Evolutionary conservation across 2,797 vertebrate genomes (phyloP), one percentile per base, ranked within the genome.

Genomic region (Erethizon dorsatum): DNA sequence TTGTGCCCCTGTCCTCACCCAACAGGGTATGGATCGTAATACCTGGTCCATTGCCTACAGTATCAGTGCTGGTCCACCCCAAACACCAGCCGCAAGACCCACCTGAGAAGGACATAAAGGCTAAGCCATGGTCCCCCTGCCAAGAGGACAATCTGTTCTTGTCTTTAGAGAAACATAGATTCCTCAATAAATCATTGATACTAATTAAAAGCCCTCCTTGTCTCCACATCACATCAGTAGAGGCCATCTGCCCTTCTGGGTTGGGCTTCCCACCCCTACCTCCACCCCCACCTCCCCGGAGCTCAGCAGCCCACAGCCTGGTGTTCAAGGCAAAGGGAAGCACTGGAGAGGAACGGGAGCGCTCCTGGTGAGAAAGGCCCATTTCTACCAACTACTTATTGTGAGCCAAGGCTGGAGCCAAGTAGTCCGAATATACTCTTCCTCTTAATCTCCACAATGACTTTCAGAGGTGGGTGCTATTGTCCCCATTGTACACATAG

Each of bases 81-180:
- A 56, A 83, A 82, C 14, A 93, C 28, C 9, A 1, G 61, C 13
- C n/a, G 17, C 4, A 20, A 61, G 82, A 96, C 94, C 97, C 75
- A 59, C 50, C 91, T 97, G 86, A 77, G 90, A 96, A 73, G 93
- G 31, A 95, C 96, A 96, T 86, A 97, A 93, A 86, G 96, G 90
- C 94, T 95, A 95, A 97, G 91, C 95, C 5, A 0, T 0, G 75
- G 45, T 84, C 79, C 45, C 2, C 94, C 97, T 83, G 79, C 84
- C 95, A 94, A 98, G 97, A 96, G 88, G 67, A 97, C 84, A 79
- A 6, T 79, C 75, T 67, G 94, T 95, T 96, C 96, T 96, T 69
- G 50, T 98, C 96, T 96, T 97, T 97, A 97, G 96, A 95, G 96
- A 97, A 88, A 95, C 95, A 96, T 91, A 94, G 95, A 95, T 96